phyloP scores from a whole-genome alignment of 2,797 vertebrate genomes.

The Sebastes elongatus region DNA sequence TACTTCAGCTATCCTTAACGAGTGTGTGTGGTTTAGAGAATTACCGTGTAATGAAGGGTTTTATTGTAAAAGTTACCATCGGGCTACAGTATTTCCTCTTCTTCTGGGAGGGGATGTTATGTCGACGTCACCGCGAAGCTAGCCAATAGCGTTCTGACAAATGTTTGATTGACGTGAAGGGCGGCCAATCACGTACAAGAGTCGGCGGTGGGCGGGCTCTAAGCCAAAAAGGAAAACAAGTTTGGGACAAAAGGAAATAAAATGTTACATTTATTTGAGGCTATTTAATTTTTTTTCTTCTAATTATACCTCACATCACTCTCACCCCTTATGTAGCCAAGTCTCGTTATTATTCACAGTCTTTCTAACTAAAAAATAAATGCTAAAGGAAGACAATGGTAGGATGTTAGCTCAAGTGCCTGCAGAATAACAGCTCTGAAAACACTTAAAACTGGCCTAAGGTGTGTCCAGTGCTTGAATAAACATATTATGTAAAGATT shows the following conservation, averaged over 20 bases:
- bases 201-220: slow-evolving; percentile 56
- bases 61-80: slow-evolving; percentile 74
- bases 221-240: slow-evolving; percentile 79
- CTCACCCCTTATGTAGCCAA: rapidly evolving
- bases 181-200: slow-evolving; percentile 52
- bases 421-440: background rate
- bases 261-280: slow-evolving; percentile 12
- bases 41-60: slow-evolving; percentile 26
- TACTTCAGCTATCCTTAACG: background rate
- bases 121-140: slow-evolving; percentile 25
- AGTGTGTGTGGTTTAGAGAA: background rate
- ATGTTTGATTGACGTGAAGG: slow-evolving; percentile 58
- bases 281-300: background rate
- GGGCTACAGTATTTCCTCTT: slow-evolving; percentile 76
- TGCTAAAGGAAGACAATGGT: background rate
- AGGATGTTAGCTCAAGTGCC: slow-evolving; percentile 3
- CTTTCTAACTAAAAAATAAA: background rate
- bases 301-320: rapidly evolving
- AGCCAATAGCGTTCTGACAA: slow-evolving; percentile 56
- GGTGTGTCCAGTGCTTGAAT: background rate
- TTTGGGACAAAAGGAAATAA: slow-evolving; percentile 61
- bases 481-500: background rate
- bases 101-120: slow-evolving; percentile 56
- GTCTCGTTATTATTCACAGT: background rate
- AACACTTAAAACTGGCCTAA: background rate